Conservation (phyloP, 2,113 vertebrate species). For the Laterallus jamaicensis region DNA sequence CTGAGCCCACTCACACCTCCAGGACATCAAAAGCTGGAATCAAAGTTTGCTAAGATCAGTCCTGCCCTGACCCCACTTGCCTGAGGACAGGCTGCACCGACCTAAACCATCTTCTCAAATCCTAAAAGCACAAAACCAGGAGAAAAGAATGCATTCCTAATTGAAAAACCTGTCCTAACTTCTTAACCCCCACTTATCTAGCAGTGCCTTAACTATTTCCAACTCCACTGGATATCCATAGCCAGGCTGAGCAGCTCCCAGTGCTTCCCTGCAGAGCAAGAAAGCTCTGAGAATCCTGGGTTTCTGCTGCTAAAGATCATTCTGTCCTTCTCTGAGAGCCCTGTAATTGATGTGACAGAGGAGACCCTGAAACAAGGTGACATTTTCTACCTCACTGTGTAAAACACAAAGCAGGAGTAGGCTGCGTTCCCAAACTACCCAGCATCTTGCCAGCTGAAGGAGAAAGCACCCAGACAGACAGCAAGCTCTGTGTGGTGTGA, state of each 20-base stretch:
- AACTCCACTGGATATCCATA: neutral
- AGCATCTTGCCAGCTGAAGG: neutral
- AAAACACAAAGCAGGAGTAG: neutral
- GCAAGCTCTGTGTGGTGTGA: rapidly evolving
- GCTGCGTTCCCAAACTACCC: neutral
- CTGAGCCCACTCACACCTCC: neutral
- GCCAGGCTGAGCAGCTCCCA: neutral
- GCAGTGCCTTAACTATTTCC: neutral
- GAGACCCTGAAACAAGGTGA: slow-evolving; percentile 18
- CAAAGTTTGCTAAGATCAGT: neutral
- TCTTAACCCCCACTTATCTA: too few species aligned
- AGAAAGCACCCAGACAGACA: neutral
- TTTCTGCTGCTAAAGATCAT: neutral
- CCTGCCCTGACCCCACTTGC: neutral
- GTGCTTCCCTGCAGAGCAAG: neutral
- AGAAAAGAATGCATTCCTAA: neutral
- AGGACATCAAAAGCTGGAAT: neutral
- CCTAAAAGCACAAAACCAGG: neutral
- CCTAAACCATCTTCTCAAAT: neutral
- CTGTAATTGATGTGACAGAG: slow-evolving; percentile 36
- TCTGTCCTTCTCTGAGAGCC: neutral
- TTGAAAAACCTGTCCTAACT: too few species aligned
- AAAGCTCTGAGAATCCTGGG: neutral
- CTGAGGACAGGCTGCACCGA: neutral
- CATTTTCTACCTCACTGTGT: slow-evolving; percentile 45